Conservation (phyloP, 2,113 vertebrate genomes). For the Anthoscopus minutus region DNA sequence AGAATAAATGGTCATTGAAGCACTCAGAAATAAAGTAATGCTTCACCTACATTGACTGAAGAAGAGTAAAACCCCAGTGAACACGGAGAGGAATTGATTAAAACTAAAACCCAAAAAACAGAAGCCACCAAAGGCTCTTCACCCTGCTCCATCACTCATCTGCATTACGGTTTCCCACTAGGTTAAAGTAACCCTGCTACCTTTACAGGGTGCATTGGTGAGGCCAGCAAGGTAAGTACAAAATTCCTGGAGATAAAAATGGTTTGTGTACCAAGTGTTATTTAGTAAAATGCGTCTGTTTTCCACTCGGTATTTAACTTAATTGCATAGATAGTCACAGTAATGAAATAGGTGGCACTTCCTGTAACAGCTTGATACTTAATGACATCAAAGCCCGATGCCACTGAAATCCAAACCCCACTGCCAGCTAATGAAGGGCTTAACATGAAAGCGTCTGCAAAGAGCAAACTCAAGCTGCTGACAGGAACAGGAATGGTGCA, state of each 20-base stretch:
- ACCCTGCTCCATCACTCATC: neutral
- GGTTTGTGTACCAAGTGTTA: neutral
- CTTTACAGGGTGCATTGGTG: fast-evolving
- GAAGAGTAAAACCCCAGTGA: neutral
- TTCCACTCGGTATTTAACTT: neutral
- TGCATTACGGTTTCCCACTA: neutral
- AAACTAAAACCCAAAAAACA: neutral
- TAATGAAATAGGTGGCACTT: conserved; percentile 36
- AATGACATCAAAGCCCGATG: conserved; percentile 54
- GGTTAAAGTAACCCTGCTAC: neutral
- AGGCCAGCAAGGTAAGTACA: neutral
- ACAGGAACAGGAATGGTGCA: conserved; percentile 51
- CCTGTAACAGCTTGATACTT: conserved; percentile 39
- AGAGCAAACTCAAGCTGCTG: conserved; percentile 56
- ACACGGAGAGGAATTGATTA: neutral
- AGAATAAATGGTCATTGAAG: neutral
- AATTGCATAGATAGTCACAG: conserved; percentile 8
- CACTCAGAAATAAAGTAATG: neutral
- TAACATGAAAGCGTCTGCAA: conserved; percentile 61
- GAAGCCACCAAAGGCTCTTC: neutral
- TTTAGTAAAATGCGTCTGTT: neutral
- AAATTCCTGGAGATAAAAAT: neutral
- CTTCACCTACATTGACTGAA: neutral
- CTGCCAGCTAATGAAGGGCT: conserved; percentile 63
- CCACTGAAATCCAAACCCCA: conserved; percentile 16